Base-by-base conservation (phyloP, 2,113 vertebrate species). In the Lagenorhynchus albirostris region DNA sequence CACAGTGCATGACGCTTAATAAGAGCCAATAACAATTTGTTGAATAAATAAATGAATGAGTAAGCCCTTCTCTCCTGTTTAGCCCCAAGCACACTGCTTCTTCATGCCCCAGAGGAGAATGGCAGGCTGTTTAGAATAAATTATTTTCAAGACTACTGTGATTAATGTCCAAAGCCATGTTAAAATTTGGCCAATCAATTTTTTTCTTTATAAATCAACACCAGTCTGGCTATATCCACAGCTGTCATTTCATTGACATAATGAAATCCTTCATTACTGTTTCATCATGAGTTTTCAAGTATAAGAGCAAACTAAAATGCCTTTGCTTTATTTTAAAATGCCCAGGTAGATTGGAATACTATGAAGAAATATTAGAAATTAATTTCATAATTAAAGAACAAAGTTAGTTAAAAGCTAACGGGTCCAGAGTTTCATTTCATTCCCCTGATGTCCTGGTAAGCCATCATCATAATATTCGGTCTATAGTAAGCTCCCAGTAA, bases 371-470 rank as follows among this genome's bases (percentile, higher is more conserved):
- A 67, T 92, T 92, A 86, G 63, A 93, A 96, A 91, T 97, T 96
- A 91, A 96, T 97, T 94, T 93, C 25, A 50, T 88, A 96, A 76
- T 97, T 95, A 89, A 91, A 85, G 71, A 93, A 73, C 8, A 53
- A 70, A 88, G 38, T 93, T 58, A 85, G 50, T 70, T 87, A 29
- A 71, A 88, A 68, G 26, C 70, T 89, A 55, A 63, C 23, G 25
- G 18, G 33, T 77, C 26, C 20, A 84, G 67, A 91, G 23, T 83
- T 95, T 95, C 21, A 12, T 81, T 85, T 86, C 47, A 82, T 91
- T 89, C 47, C 36, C n/a, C 6, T 70, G 20, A 31, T 65, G 8
- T 71, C 13, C 26, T 31, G 15, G 23, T 33, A 70, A 94, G 68
- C 29, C 71, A 58, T 60, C 36, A 26, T 82, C 20, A 26, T 8